Evolutionary conservation across 2,113 vertebrate species (phyloP), one percentile per base, ranked within the genome.

Genomic region (Neotoma lepida): DNA sequence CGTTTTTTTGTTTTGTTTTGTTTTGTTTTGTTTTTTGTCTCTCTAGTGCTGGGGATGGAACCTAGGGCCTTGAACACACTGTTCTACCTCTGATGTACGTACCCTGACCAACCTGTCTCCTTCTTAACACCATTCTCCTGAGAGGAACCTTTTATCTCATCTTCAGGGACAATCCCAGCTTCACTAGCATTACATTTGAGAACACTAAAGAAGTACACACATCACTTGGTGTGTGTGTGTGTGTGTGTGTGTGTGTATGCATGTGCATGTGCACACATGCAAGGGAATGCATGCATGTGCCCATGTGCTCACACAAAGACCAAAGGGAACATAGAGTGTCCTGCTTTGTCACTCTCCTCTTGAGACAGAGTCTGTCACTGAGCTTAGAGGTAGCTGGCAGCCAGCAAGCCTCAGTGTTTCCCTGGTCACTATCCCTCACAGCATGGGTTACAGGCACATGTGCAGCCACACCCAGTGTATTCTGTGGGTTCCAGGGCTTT

Each of bases 251-350:
- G 15, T 71, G 35, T 20, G 15, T n/a, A 6, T n/a, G 35, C 20
- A 5, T 9, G 6, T 3, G 35, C 1, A 2, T 1, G 15, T 41
- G 22, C 24, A 2, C 4, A 58, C 56, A 58, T 58, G 20, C 56
- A 56, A 20, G 58, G 8, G 63, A 0, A 20, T 39, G n/a, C n/a
- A 39, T 81, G 80, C 13, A 44, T 18, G 2, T 82, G 6, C 7
- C 56, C 80, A 41, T 22, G 14, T 63, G 39, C 6, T 81, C 35
- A 81, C 78, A 58, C 35, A 39, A 58, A 8, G 26, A 30, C 58
- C 8, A 63, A 17, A 63, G 39, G 30, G n/a, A 41, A 26, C 54
- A 81, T 17, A 39, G 3, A 41, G 39, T 82, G 56, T 8, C 56
- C 54, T 39, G 9, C 39, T 35, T 26, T 82, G 13, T 61, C 39